Conservation (phyloP, 2,797 vertebrate genomes). For the Hybognathus amarus region DNA sequence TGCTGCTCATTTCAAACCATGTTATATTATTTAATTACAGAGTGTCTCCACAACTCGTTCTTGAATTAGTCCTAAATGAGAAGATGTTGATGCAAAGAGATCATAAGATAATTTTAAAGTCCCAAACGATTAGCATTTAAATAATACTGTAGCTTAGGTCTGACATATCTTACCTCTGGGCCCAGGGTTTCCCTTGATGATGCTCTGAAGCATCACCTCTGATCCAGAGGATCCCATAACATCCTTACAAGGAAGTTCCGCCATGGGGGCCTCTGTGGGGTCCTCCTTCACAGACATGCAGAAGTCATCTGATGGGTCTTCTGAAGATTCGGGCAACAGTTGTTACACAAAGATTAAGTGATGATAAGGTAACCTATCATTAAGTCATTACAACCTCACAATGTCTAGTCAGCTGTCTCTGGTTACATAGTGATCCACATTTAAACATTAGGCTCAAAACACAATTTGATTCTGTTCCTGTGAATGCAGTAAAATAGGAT, state of each 20-base stretch:
- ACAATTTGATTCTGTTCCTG: neutral
- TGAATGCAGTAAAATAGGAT: neutral
- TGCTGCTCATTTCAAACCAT: neutral
- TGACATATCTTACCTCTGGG: constrained; percentile 81
- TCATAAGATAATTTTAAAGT: neutral
- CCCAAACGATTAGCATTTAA: neutral
- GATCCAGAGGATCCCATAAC: constrained; percentile 67
- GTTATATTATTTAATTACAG: neutral
- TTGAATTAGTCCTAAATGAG: neutral
- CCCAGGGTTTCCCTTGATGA: constrained; percentile 81
- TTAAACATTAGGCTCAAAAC: neutral
- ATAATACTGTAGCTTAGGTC: neutral
- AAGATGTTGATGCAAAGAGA: neutral
- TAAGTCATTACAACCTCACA: neutral
- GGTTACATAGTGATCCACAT: constrained; percentile 1
- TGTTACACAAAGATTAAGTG: constrained; percentile 2
- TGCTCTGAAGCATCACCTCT: constrained; percentile 81
- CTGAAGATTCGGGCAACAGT: constrained; percentile 49
- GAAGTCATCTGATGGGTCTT: constrained; percentile 78
- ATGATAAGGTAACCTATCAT: neutral
- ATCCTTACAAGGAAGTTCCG: constrained; percentile 82
- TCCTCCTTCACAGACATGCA: constrained; percentile 87
- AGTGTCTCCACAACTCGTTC: neutral
- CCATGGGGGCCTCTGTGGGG: constrained; percentile 78
- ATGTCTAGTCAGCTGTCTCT: neutral